phyloP scores from a whole-genome alignment of 1,140 invertebrate species.

The Hyposmocoma kahamanoa region DNA sequence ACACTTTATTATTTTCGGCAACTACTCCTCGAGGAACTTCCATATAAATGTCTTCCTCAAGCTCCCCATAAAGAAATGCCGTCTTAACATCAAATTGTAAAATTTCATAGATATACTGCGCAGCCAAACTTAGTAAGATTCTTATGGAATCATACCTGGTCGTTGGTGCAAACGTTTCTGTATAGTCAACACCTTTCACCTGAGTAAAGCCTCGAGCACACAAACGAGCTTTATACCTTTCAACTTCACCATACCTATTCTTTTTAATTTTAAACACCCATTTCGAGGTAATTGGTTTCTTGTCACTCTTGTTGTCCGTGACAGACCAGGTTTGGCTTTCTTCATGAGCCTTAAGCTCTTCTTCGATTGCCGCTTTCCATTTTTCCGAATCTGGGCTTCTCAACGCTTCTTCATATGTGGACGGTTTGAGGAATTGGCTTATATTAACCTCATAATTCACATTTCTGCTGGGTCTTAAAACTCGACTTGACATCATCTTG shows the following conservation, averaged over 20 bases:
- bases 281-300: slow-evolving; percentile 17
- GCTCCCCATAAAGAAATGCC: no score
- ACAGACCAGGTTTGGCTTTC: slow-evolving; percentile 25
- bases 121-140: slow-evolving; percentile 48
- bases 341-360: slow-evolving; percentile 14
- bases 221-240: slow-evolving; percentile 14
- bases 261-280: slow-evolving; percentile 21
- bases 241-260: slow-evolving; percentile 6
- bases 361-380: slow-evolving; percentile 15
- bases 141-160: slow-evolving; percentile 43
- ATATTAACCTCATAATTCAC: background rate
- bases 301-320: slow-evolving; percentile 9
- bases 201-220: slow-evolving; percentile 15
- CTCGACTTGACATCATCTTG: background rate
- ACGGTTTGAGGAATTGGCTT: slow-evolving; percentile 6
- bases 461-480: slow-evolving; percentile 6
- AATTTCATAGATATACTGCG: slow-evolving; percentile 36
- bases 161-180: slow-evolving; percentile 57
- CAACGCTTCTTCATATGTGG: slow-evolving; percentile 11
- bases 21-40: no score
- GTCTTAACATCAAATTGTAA: slow-evolving; percentile 61
- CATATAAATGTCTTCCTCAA: no score
- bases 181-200: slow-evolving; percentile 40
- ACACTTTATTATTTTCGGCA: no score
- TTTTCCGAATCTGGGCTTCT: slow-evolving; percentile 3